Conservation (phyloP, 53 echinoderm and acorn worm species). For the Holothuria leucospilota region DNA sequence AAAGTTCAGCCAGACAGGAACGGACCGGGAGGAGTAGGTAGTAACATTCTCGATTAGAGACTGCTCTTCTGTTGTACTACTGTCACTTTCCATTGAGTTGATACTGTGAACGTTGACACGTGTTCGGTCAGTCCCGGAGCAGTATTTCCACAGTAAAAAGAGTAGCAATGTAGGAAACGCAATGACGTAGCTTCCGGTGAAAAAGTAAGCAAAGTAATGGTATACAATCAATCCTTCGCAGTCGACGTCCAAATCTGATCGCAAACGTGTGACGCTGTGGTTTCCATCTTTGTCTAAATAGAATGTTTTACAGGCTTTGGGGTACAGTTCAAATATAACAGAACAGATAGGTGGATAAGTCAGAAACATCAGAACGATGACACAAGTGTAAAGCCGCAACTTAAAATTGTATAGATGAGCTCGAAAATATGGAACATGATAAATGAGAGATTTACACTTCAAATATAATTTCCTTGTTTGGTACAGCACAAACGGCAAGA, state of each 20-base stretch:
- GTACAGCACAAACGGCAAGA: neutral
- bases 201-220: conserved; percentile 55
- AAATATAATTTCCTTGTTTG: conserved; percentile 6
- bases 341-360: conserved; percentile 60
- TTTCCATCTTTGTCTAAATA: conserved; percentile 26
- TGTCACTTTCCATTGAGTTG: too few relatives aligned
- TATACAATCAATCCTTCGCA: conserved; percentile 24
- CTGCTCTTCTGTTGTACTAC: too few relatives aligned
- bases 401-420: neutral
- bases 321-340: conserved; percentile 56
- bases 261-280: conserved; percentile 9
- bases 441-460: neutral
- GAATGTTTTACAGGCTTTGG: conserved; percentile 58
- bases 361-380: conserved; percentile 60
- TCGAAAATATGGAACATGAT: neutral
- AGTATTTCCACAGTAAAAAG: conserved; percentile 31
- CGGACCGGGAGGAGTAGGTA: too few relatives aligned
- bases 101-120: too few relatives aligned
- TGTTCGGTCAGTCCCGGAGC: neutral
- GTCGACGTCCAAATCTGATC: conserved; percentile 65
- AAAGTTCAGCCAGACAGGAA: neutral
- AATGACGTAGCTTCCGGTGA: conserved; percentile 56
- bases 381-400: neutral
- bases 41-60: too few relatives aligned
- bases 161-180: conserved; percentile 62